phyloP scores from a whole-genome alignment of 2,888 invertebrate species.

The Campaea margaritaria region DNA sequence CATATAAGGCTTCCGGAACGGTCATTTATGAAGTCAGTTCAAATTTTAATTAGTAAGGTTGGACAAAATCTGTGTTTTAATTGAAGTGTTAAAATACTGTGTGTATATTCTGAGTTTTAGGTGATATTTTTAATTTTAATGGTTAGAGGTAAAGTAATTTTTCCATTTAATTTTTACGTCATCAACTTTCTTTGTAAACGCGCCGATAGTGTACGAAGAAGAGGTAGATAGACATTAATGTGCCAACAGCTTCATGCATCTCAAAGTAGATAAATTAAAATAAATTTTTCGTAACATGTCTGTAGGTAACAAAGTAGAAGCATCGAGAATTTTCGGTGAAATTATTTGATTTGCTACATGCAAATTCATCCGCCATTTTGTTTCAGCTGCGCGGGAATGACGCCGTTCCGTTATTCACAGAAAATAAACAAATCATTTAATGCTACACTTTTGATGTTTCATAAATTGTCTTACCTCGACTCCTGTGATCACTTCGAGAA shows the following conservation, averaged over 20 bases:
- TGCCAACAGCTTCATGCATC: no score
- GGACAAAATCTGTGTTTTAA: no score
- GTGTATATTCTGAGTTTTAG: no score
- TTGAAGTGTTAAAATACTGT: no score
- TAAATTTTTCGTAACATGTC: no score
- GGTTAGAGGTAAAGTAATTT: no score
- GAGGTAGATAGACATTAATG: neutral
- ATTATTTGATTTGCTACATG: neutral
- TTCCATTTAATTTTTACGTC: neutral
- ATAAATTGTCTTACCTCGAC: slow-evolving; percentile 64
- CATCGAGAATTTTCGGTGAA: slow-evolving; percentile 33
- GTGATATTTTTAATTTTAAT: no score
- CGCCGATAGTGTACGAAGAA: neutral
- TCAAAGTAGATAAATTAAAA: no score
- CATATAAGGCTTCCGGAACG: neutral
- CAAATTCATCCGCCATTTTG: slow-evolving; percentile 63
- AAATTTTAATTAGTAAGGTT: neutral
- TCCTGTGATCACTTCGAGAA: slow-evolving; percentile 74
- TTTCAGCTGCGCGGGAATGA: slow-evolving; percentile 57
- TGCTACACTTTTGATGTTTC: slow-evolving; percentile 33
- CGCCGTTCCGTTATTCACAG: slow-evolving; percentile 80
- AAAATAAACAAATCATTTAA: slow-evolving; percentile 61
- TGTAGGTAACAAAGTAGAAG: slow-evolving; percentile 14
- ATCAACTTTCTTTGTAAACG: slow-evolving; percentile 44
- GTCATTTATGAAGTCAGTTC: slow-evolving; percentile 5